Conservation (phyloP, 2,113 vertebrate genomes). For the Hippocampus zosterae region DNA sequence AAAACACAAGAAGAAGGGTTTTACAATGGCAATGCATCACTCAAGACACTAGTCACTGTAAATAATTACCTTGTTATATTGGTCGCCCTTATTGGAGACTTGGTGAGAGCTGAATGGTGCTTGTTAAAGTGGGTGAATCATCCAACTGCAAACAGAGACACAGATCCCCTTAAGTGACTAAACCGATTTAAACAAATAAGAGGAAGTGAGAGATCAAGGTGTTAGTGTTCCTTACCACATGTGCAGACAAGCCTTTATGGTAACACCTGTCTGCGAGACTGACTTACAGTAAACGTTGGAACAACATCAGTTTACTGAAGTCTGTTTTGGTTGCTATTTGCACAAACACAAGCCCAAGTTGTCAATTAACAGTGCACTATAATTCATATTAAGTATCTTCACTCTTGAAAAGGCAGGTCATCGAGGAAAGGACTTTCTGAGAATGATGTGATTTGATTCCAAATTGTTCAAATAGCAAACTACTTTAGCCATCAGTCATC, state of each 20-base stretch:
- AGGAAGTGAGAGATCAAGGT: slow-evolving; percentile 11
- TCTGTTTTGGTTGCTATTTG: background rate
- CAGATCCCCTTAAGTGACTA: slow-evolving; percentile 24
- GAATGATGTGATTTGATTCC: background rate
- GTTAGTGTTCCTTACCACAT: background rate
- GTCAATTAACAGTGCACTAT: background rate
- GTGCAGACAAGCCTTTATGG: slow-evolving; percentile 4
- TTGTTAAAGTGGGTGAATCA: slow-evolving; percentile 36
- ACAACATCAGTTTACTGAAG: background rate
- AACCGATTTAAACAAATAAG: background rate
- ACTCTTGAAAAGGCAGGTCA: background rate
- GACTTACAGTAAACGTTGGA: slow-evolving; percentile 1
- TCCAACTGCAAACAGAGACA: slow-evolving; percentile 9
- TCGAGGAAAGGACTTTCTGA: too few relatives aligned
- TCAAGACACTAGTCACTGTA: slow-evolving; percentile 4
- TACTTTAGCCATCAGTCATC: background rate
- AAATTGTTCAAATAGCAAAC: background rate
- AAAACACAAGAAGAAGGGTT: background rate
- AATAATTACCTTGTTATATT: background rate
- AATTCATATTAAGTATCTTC: background rate
- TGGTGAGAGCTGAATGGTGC: slow-evolving; percentile 1
- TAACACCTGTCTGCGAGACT: background rate
- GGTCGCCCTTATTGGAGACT: background rate
- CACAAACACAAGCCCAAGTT: background rate
- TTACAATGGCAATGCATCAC: background rate